A percentile compares a stretch with the other conserved stretches of the same genome.
phyloP scores from a whole-genome alignment of 2,113 vertebrate species.

The Micromys minutus region DNA sequence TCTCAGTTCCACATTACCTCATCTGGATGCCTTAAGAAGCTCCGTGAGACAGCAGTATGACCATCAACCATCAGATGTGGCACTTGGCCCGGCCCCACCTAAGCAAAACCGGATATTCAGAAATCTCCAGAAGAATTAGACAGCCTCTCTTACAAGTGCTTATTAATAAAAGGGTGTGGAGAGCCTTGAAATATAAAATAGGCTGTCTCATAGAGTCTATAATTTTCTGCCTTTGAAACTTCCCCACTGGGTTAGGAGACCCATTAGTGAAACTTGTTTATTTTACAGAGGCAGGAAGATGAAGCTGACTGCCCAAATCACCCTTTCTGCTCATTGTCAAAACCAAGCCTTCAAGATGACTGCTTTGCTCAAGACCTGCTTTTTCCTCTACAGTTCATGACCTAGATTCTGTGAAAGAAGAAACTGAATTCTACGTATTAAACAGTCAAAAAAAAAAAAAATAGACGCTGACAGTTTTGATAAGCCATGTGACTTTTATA shows the following conservation, averaged over 20 bases:
- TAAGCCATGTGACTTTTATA: not conserved
- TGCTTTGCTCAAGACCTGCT: not conserved
- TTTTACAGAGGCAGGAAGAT: not conserved
- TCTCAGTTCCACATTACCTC: not conserved
- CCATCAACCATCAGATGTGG: not conserved
- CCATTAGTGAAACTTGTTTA: not conserved
- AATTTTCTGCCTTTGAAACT: slow-evolving; percentile 26
- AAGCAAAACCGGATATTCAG: not conserved
- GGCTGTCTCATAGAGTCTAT: not conserved
- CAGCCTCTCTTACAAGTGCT: not conserved
- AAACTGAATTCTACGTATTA: not conserved
- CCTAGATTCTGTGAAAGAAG: not conserved
- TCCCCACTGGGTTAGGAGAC: not conserved
- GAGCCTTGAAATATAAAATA: slow-evolving; percentile 12
- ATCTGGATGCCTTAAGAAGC: slow-evolving; percentile 1
- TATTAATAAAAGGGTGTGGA: not conserved
- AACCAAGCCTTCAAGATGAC: not conserved
- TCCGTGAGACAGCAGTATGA: not conserved
- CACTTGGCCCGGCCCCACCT: not conserved
- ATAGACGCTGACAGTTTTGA: not conserved
- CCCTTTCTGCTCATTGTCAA: not conserved
- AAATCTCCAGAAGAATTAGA: slow-evolving; percentile 30
- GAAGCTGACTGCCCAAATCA: not conserved
- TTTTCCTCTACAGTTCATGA: not conserved
- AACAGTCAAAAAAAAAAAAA: not conserved